These are phyloP conservation scores for Bombus terrestris DNA, from an alignment of 1,140 invertebrate species.

Conservation along the genomic window DNA sequence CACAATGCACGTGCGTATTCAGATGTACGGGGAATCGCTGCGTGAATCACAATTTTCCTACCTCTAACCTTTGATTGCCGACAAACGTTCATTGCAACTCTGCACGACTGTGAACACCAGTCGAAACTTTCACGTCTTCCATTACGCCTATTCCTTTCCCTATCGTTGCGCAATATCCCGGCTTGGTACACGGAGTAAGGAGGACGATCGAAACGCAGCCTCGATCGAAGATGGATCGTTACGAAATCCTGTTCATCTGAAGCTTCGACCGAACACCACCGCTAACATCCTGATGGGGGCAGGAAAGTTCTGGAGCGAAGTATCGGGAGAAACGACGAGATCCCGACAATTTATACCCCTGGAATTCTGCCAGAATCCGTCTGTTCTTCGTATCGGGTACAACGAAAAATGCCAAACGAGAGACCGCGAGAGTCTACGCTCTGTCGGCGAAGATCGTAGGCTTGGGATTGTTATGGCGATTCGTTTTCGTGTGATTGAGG, in stretches of 20 bases:
- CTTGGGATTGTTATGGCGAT: not conserved
- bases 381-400: not conserved
- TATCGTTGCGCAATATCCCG: constrained; percentile 27
- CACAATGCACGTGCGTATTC: not conserved
- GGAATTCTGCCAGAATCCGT: constrained; percentile 57
- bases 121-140: constrained; percentile 46
- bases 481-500: not conserved
- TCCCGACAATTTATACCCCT: constrained; percentile 65
- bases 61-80: constrained; percentile 27
- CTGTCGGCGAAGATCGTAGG: not conserved
- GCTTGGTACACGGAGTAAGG: not conserved
- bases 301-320: constrained; percentile 43
- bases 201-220: constrained; percentile 9
- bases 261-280: not conserved
- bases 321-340: constrained; percentile 57
- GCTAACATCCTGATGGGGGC: not conserved
- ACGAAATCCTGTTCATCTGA: not conserved
- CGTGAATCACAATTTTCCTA: constrained; percentile 17
- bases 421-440: constrained; percentile 32
- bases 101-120: not conserved
- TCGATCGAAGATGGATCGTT: constrained; percentile 33
- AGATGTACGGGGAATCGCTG: not conserved
- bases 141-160: constrained; percentile 33
- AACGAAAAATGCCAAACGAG: constrained; percentile 53
- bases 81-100: not conserved